Evolutionary conservation across 2,888 invertebrate genomes (phyloP), one percentile per base, ranked within the genome.

Genomic region (Gasteruption jaculator): DNA sequence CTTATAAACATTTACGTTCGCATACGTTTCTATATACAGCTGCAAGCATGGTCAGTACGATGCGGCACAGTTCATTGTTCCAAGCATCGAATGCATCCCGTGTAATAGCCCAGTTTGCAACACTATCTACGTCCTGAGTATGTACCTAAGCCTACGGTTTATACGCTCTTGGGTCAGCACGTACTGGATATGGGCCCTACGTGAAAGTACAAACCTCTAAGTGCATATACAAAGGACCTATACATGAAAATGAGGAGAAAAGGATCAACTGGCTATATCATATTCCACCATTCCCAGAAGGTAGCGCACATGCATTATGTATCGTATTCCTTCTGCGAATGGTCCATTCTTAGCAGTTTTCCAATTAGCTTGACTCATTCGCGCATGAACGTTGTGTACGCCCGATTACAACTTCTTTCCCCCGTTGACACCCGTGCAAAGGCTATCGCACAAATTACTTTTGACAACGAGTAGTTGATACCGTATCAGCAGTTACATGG

Each of bases 71-170:
- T 20, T 45, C 46, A 53, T 55, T 55, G 55, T 55, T 48, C 45
- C 24, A 45, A 45, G 39, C 43, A 45, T 35, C 46, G 38, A 46
- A 45, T 48, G 54, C 46, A 60, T 55, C 55, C 60, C 58, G 55
- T 60, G 56, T 50, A 49, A 51, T 48, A 54, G 51, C 34, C 50
- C 50, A 52, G 57, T 58, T 57, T 52, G 52, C 50, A 54, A 55
- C 45, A 46, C 50, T 48, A 41, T 44, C 43, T 22, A 30, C 27
- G 45, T 32, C 30, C 25, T 35, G 35, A 24, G 34, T 16, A 11
- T 10, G 24, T 15, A 35, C 35, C 14, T 35, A 24, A 10, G 35
- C 16, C 35, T 18, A 27, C 24, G 26, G 26, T 35, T 39, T 22
- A 31, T 31, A 27, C 11, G 22, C 20, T 12, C 18, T 14, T 18